phyloP scores from a whole-genome alignment of 2,797 vertebrate species.

The Cuniculus paca region DNA sequence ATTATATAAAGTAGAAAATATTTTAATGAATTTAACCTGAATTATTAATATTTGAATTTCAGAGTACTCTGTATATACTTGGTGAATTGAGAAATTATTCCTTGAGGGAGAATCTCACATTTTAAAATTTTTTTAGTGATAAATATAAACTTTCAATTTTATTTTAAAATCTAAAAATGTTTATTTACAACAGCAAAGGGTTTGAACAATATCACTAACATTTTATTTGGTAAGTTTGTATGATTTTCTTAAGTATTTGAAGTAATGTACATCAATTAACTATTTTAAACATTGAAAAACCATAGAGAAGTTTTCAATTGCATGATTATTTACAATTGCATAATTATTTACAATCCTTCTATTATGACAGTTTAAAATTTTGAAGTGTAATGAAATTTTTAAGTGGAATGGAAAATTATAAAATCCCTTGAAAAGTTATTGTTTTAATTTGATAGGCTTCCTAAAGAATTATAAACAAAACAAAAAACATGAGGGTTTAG shows the following conservation, averaged over 20 bases:
- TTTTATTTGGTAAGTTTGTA: not conserved
- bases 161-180: not conserved
- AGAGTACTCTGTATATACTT: not conserved
- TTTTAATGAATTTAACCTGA: not conserved
- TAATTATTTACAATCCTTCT: not conserved
- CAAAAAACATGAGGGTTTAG: not conserved
- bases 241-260: not conserved
- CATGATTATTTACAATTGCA: slow-evolving; percentile 4
- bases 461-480: not conserved
- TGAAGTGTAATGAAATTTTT: not conserved
- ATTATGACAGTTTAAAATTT: not conserved
- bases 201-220: not conserved
- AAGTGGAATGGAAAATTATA: not conserved
- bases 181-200: not conserved
- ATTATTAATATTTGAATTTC: not conserved
- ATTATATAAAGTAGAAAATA: not conserved
- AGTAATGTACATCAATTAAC: not conserved
- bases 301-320: not conserved
- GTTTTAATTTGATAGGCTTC: not conserved
- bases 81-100: not conserved
- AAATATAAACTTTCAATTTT: not conserved
- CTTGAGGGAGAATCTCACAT: not conserved
- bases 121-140: not conserved
- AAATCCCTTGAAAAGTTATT: not conserved
- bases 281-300: not conserved